phyloP scores from a whole-genome alignment of 2,888 invertebrate species.

The Drosophila histrio region DNA sequence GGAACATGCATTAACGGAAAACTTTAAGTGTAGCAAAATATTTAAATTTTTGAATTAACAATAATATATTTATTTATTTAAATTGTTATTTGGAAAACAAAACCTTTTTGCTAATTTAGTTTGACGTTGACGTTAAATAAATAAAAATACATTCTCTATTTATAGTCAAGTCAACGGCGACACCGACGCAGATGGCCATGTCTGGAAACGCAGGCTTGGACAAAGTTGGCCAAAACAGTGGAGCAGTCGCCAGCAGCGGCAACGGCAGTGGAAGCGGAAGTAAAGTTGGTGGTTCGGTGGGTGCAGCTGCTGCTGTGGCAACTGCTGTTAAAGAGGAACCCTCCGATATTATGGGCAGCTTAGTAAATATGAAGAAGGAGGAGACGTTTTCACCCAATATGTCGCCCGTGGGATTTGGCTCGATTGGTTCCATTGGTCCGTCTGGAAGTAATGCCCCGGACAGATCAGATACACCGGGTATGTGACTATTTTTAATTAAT shows the following conservation, averaged over 20 bases:
- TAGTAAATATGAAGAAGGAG: conserved; percentile 80
- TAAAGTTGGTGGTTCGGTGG: conserved; percentile 5
- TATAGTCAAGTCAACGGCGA: conserved; percentile 19
- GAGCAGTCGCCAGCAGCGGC: neutral
- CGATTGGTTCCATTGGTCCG: conserved; percentile 69
- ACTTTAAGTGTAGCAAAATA: too few relatives aligned
- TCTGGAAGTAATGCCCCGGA: conserved; percentile 45
- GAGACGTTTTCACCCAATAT: conserved; percentile 77
- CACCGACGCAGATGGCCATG: conserved; percentile 2
- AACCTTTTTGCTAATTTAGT: too few relatives aligned
- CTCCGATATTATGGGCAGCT: conserved; percentile 62
- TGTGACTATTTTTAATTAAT: too few relatives aligned
- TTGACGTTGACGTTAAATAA: neutral
- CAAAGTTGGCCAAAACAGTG: conserved; percentile 17
- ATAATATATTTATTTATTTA: too few relatives aligned
- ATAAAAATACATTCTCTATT: neutral
- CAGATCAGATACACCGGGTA: conserved; percentile 53
- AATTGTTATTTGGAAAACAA: too few relatives aligned
- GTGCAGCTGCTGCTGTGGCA: neutral
- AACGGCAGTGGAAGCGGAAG: conserved; percentile 12
- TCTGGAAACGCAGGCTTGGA: conserved; percentile 24
- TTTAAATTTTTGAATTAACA: too few relatives aligned
- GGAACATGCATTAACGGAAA: too few relatives aligned
- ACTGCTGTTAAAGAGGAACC: conserved; percentile 71
- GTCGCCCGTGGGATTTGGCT: conserved; percentile 82